Evolutionary conservation across 2,113 vertebrate species (phyloP), one percentile per base, ranked within the genome.

Genomic region (Aix galericulata): DNA sequence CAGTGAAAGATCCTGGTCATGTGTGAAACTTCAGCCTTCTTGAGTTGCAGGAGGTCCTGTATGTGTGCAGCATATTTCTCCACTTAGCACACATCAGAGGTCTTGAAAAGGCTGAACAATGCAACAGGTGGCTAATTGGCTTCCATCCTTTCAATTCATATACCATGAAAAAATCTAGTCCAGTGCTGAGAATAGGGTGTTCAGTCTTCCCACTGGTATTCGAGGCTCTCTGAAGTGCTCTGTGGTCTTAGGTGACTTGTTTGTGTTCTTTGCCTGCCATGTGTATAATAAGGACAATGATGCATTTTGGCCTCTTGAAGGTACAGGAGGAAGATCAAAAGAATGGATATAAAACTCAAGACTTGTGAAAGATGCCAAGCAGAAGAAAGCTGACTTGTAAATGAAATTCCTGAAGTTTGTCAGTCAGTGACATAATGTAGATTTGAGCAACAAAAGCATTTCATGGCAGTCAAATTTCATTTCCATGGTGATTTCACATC

Each of bases 121-220:
- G 66, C 64, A 95, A 75, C 93, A 96, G 94, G 93, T 96, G 93
- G 71, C 88, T 96, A 93, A 93, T 93, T 94, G 86, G 77, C 53
- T 93, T 88, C 66, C 23, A 58, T 66, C 50, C 62, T 94, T 95
- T 96, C 69, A 89, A 0, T 44, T 90, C 13, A 9, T 44, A 67
- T 34, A 75, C 76, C 2, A 76, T 73, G 52, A 93, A 80, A 80
- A 91, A 58, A 32, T 82, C 72, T 76, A n/a, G n/a, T 91, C 42
- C 26, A 95, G 73, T 68, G 56, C 12, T 88, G 55, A 78, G 69
- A 91, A 53, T 7, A 53, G 58, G 17, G 60, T 66, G n/a, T 27
- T 93, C 15, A 17, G 32, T 63, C 52, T n/a, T 74, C 80, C 55
- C 86, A 72, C 20, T 92, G 60, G 36, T 77, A 72, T 86, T 93